A percentile compares a stretch with the other conserved stretches of the same genome.
Conservation (phyloP, 2,888 invertebrate genomes). For the Leptothorax acervorum region DNA sequence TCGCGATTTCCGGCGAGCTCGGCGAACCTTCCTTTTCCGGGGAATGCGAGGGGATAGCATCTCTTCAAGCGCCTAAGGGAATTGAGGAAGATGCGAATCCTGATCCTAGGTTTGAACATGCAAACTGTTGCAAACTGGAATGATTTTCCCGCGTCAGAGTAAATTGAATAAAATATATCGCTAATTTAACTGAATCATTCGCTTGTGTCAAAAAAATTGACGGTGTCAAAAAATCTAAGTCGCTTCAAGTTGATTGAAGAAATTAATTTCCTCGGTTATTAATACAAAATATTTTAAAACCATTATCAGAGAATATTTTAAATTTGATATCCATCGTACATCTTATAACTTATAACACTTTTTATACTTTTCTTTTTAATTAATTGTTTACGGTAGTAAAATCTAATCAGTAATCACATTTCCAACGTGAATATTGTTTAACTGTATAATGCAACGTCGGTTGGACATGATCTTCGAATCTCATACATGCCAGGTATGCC, state of each 20-base stretch:
- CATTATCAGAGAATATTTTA: not conserved
- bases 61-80: constrained; percentile 66
- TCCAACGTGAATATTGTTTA: not conserved
- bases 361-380: not conserved
- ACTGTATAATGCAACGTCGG: not conserved
- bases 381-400: not conserved
- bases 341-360: not conserved
- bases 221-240: not conserved
- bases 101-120: constrained; percentile 74
- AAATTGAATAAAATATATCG: constrained; percentile 17
- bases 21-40: constrained; percentile 80
- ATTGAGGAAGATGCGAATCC: constrained; percentile 72
- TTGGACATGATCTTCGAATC: constrained; percentile 36
- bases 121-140: constrained; percentile 9
- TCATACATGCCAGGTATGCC: constrained; percentile 54
- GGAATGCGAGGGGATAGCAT: constrained; percentile 77
- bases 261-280: not conserved
- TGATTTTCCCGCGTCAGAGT: not conserved
- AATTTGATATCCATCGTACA: not conserved
- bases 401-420: not conserved
- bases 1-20: constrained; percentile 81
- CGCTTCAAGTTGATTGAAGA: not conserved
- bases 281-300: not conserved
- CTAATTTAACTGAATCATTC: not conserved
- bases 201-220: not conserved